A percentile compares a stretch with the other conserved stretches of the same genome.
phyloP scores from a whole-genome alignment of 2,797 vertebrate genomes.

The Mus spretus region DNA sequence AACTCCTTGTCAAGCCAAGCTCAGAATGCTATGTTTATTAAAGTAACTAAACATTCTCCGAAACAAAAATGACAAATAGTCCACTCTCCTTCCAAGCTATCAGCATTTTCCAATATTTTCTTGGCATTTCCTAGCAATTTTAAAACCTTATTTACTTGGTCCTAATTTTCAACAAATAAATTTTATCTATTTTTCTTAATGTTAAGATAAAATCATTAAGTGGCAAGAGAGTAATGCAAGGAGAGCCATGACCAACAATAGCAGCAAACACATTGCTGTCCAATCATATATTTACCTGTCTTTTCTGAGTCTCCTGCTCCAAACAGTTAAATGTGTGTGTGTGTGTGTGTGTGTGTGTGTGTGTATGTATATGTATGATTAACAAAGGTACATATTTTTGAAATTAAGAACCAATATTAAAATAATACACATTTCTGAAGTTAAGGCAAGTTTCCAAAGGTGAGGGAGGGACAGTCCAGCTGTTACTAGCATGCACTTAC shows the following conservation, averaged over 20 bases:
- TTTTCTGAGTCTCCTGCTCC: conserved; percentile 17
- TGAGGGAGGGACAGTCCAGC: conserved; percentile 53
- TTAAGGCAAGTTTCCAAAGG: conserved; percentile 47
- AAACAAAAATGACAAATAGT: conserved; percentile 51
- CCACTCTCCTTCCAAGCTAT: conserved; percentile 17
- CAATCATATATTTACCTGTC: background rate
- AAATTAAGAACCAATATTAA: conserved; percentile 69
- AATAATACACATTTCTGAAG: conserved; percentile 51
- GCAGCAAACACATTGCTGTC: background rate
- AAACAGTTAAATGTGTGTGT: conserved; percentile 18
- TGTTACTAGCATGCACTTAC: conserved; percentile 60
- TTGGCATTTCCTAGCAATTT: conserved; percentile 20
- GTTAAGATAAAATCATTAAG: conserved; percentile 54
- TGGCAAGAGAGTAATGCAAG: background rate
- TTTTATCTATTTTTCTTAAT: conserved; percentile 54
- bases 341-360: too few relatives aligned
- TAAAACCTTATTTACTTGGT: background rate
- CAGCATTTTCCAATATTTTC: conserved; percentile 33
- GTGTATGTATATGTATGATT: background rate
- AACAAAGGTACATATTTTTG: conserved; percentile 23
- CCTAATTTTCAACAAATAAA: conserved; percentile 49
- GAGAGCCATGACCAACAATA: conserved; percentile 24
- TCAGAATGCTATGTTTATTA: conserved; percentile 10
- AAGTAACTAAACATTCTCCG: background rate
- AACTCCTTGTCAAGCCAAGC: conserved; percentile 30